Conservation (phyloP, 1,140 invertebrate genomes). For the Mactra quadrangularis region DNA sequence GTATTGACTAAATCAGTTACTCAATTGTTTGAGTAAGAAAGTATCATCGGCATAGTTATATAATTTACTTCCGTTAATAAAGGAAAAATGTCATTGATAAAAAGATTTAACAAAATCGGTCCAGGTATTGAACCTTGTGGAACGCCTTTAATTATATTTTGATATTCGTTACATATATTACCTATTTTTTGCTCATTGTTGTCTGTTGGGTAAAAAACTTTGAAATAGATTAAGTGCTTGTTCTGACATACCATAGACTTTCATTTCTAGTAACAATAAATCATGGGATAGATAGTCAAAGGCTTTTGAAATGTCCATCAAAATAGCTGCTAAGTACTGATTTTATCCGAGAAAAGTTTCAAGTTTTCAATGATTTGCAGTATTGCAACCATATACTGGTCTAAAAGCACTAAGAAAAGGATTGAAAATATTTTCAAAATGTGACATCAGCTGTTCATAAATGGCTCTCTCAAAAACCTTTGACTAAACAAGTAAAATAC, state of each 20-base stretch:
- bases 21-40: too few species aligned
- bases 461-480: constrained; percentile 18
- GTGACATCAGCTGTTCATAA: not conserved
- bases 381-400: constrained; percentile 12
- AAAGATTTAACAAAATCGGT: constrained; percentile 4
- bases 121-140: constrained; percentile 23
- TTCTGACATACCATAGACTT: constrained; percentile 26
- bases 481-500: constrained; percentile 12
- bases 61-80: constrained; percentile 1
- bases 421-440: not conserved
- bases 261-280: constrained; percentile 13
- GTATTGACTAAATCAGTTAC: too few species aligned
- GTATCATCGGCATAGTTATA: constrained; percentile 38
- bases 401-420: not conserved
- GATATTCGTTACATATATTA: not conserved
- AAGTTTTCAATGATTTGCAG: constrained; percentile 27
- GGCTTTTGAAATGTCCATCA: constrained; percentile 57
- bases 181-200: constrained; percentile 21
- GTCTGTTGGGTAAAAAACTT: not conserved
- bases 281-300: constrained; percentile 47
- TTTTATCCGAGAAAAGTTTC: constrained; percentile 42
- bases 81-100: constrained; percentile 40
- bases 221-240: constrained; percentile 10
- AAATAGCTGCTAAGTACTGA: constrained; percentile 26
- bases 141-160: constrained; percentile 4